Evolutionary conservation across 2,797 vertebrate species (phyloP).

Genomic region (Manis crassicaudata): DNA sequence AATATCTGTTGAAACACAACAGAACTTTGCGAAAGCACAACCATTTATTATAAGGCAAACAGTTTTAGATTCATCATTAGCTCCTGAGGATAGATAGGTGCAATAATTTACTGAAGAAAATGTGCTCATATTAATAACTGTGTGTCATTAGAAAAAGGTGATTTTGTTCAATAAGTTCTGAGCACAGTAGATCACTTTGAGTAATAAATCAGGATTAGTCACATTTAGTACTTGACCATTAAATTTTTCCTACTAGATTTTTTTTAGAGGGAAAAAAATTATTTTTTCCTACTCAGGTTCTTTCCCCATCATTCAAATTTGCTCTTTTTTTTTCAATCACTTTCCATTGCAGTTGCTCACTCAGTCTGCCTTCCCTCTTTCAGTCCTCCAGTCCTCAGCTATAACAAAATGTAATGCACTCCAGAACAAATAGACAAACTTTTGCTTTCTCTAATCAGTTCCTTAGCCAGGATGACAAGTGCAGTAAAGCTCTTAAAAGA

Average conservation of each 20-base stretch:
- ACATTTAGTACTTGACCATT: slow-evolving; percentile 52
- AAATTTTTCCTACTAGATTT: slow-evolving; percentile 17
- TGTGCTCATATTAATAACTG: neutral
- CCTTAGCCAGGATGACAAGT: slow-evolving; percentile 65
- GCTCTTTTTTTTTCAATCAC: neutral
- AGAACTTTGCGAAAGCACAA: neutral
- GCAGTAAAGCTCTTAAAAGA: slow-evolving; percentile 83
- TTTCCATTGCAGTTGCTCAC: slow-evolving; percentile 27
- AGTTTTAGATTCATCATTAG: neutral
- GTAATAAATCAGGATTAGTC: slow-evolving; percentile 49
- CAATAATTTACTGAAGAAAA: neutral
- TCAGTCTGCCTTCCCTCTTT: neutral
- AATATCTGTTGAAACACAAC: neutral
- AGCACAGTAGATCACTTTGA: neutral
- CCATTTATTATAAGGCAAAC: neutral
- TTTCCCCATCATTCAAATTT: slow-evolving; percentile 45
- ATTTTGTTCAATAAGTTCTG: neutral
- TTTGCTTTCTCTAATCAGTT: slow-evolving; percentile 71
- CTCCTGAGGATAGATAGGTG: neutral
- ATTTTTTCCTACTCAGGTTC: neutral
- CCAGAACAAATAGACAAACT: slow-evolving; percentile 74
- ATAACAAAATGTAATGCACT: slow-evolving; percentile 70
- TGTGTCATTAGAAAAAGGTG: neutral
- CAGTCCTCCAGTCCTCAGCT: slow-evolving; percentile 22
- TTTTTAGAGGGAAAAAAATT: neutral